A percentile compares a stretch with the other conserved stretches of the same genome.
phyloP scores from a whole-genome alignment of 1,140 invertebrate species.

The Pogonomyrmex californicus region DNA sequence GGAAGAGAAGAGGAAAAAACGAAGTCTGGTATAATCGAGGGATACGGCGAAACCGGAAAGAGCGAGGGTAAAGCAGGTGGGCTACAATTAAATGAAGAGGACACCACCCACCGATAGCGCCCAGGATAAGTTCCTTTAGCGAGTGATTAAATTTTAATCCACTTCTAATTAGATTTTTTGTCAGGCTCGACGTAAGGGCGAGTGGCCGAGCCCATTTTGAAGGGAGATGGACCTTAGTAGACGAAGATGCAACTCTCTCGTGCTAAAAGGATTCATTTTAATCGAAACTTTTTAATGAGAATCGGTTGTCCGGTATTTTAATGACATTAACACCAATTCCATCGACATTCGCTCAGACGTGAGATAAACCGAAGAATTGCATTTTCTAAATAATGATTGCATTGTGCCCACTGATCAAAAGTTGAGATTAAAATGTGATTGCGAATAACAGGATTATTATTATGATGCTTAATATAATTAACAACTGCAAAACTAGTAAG shows the following conservation, averaged over 20 bases:
- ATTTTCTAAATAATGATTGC: slow-evolving; percentile 3
- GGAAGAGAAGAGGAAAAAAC: slow-evolving; percentile 22
- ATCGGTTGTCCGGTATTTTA: slow-evolving; percentile 82
- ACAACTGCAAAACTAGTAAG: neutral
- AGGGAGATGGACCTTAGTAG: slow-evolving; percentile 34
- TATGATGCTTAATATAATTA: neutral
- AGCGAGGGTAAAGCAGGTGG: slow-evolving; percentile 46
- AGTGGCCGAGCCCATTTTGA: slow-evolving; percentile 48
- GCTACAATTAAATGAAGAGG: slow-evolving; percentile 81
- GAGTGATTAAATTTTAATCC: slow-evolving; percentile 84
- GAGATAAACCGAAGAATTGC: slow-evolving; percentile 18
- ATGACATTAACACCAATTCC: slow-evolving; percentile 75
- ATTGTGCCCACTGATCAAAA: slow-evolving; percentile 12
- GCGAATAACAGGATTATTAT: slow-evolving; percentile 3
- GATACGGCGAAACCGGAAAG: slow-evolving; percentile 55
- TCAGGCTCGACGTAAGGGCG: slow-evolving; percentile 72
- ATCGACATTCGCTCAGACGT: slow-evolving; percentile 3
- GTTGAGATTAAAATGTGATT: slow-evolving; percentile 11
- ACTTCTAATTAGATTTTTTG: slow-evolving; percentile 84
- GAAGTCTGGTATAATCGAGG: slow-evolving; percentile 51
- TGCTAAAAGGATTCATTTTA: slow-evolving; percentile 82
- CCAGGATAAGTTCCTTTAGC: slow-evolving; percentile 80
- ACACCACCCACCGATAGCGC: slow-evolving; percentile 78
- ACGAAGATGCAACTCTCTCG: slow-evolving; percentile 18
- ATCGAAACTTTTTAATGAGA: slow-evolving; percentile 83